Percentiles rank a stretch among this genome's conserved stretches.
These are phyloP conservation scores for Syngnathus typhle DNA, from an alignment of 2,113 vertebrate species.

Conservation along the genomic window DNA sequence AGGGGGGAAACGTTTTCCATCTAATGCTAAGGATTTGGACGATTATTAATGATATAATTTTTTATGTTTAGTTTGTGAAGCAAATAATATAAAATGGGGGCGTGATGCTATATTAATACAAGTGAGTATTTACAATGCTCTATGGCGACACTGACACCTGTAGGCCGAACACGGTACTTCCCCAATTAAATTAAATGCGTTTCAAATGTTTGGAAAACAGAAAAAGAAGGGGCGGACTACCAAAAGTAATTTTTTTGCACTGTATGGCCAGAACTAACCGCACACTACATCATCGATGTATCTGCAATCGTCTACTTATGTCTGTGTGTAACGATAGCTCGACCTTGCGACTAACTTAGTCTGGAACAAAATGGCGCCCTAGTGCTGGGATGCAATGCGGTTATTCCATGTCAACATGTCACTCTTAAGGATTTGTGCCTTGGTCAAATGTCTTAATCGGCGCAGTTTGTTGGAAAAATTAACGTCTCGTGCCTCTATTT, in stretches of 20 bases:
- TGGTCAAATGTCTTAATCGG: constrained; percentile 43
- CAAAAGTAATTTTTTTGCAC: background rate
- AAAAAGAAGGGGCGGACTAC: background rate
- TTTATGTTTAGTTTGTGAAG: no score
- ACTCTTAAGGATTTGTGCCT: constrained; percentile 60
- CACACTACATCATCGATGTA: background rate
- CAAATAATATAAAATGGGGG: no score
- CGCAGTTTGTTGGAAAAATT: constrained; percentile 36
- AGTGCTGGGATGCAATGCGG: constrained; percentile 53
- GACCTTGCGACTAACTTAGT: constrained; percentile 39
- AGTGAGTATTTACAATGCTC: background rate
- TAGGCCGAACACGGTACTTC: constrained; percentile 18
- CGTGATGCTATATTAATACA: no score
- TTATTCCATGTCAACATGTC: constrained; percentile 69
- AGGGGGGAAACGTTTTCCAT: no score
- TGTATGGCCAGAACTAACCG: no score
- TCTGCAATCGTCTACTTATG: constrained; percentile 28
- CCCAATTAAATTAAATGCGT: background rate
- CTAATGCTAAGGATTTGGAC: no score
- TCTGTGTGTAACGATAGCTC: background rate
- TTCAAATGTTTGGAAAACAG: background rate
- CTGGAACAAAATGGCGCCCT: constrained; percentile 67
- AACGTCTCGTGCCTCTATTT: constrained; percentile 12
- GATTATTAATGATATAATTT: no score
- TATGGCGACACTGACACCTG: constrained; percentile 58